These are phyloP conservation scores for Lathronympha strigana DNA, from an alignment of 2,888 invertebrate species.

Conservation along the genomic window DNA sequence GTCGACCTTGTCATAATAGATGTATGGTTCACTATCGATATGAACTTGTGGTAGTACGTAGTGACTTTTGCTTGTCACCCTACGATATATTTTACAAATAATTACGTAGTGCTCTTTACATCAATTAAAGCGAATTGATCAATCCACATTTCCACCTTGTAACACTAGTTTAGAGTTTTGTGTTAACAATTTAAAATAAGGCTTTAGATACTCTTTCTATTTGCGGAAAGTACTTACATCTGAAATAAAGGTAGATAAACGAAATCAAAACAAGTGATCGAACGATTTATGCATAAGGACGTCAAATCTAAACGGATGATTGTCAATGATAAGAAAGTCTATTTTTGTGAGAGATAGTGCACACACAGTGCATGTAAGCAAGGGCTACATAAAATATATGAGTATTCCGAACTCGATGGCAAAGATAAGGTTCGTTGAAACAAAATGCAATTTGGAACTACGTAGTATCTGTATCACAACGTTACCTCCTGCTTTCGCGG, in stretches of 20 bases:
- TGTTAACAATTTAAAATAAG: background rate
- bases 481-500: too few species aligned
- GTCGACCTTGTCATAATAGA: too few species aligned
- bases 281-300: background rate
- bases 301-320: background rate
- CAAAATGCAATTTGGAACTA: slow-evolving; percentile 35
- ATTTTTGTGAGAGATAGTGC: background rate
- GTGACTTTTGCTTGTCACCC: too few species aligned
- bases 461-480: slow-evolving; percentile 29
- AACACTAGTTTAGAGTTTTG: too few species aligned
- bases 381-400: background rate
- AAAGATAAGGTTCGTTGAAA: slow-evolving; percentile 18
- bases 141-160: too few species aligned
- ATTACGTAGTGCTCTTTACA: too few species aligned
- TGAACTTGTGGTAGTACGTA: too few species aligned
- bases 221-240: background rate
- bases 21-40: too few species aligned
- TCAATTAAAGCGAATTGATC: too few species aligned
- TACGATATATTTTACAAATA: too few species aligned
- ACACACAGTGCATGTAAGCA: background rate
- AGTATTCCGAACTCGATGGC: background rate
- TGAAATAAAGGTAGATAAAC: background rate
- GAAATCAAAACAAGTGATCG: background rate
- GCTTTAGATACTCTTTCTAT: background rate
- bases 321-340: slow-evolving; percentile 14